These are phyloP conservation scores for Anolis sagrei DNA, from an alignment of 2,113 vertebrate species.

Conservation along the genomic window DNA sequence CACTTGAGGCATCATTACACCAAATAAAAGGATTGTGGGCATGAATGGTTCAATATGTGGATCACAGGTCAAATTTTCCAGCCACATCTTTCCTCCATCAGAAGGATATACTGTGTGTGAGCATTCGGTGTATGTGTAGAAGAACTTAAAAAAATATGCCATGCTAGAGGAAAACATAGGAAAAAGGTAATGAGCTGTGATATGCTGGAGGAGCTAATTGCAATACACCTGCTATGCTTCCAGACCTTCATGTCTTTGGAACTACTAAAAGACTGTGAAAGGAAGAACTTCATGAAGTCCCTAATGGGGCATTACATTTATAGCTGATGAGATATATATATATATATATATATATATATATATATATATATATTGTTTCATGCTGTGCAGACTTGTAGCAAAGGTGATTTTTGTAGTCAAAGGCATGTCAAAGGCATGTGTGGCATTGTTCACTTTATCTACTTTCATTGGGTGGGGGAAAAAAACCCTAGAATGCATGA, in stretches of 20 bases:
- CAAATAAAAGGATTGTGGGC: too few relatives aligned
- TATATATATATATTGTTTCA: not conserved
- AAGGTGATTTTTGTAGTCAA: not conserved
- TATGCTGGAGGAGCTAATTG: not conserved
- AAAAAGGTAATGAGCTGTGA: not conserved
- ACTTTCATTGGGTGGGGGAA: not conserved
- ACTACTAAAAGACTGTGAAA: not conserved
- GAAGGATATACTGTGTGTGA: not conserved
- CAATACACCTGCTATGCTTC: not conserved
- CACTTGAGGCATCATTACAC: not conserved
- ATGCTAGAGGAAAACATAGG: not conserved
- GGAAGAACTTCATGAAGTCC: too few relatives aligned
- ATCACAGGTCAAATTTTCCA: not conserved
- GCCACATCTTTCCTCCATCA: too few relatives aligned
- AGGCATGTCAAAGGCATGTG: not conserved
- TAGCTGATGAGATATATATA: too few relatives aligned
- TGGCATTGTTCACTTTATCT: not conserved
- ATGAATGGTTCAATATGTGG: not conserved
- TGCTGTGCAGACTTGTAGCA: not conserved
- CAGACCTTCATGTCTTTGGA: not conserved
- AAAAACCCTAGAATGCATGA: not conserved
- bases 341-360: too few relatives aligned
- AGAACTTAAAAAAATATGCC: not conserved
- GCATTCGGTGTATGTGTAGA: not conserved
- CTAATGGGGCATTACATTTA: too few relatives aligned